A percentile compares a stretch with the other conserved stretches of the same genome.
phyloP scores from a whole-genome alignment of 2,113 vertebrate species.

The Chitala chitala region DNA sequence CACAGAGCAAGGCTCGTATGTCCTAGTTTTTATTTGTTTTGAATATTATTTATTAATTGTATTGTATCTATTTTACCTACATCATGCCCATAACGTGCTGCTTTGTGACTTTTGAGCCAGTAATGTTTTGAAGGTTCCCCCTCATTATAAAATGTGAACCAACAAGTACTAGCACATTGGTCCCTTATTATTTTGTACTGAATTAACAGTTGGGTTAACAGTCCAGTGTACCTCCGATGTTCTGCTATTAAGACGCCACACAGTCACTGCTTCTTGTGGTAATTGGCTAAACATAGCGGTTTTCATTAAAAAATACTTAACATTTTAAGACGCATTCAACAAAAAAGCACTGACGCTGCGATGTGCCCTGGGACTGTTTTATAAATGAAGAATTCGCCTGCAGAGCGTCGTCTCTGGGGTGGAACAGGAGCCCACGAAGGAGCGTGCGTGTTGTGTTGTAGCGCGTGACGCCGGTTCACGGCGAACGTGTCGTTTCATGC shows the following conservation, averaged over 20 bases:
- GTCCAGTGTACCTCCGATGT: constrained; percentile 75
- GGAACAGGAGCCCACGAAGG: constrained; percentile 47
- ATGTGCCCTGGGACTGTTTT: constrained; percentile 46
- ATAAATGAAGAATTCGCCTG: constrained; percentile 24
- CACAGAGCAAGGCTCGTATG: no score
- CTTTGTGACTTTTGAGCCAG: constrained; percentile 81
- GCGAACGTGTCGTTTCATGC: constrained; percentile 65
- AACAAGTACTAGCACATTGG: constrained; percentile 73
- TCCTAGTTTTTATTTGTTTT: constrained; percentile 66
- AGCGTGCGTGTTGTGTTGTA: constrained; percentile 46
- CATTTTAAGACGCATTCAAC: constrained; percentile 19
- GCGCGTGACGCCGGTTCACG: constrained; percentile 65
- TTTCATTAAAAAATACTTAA: constrained; percentile 39
- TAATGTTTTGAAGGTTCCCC: constrained; percentile 65
- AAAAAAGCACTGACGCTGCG: constrained; percentile 47
- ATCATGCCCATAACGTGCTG: constrained; percentile 74
- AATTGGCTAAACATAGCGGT: constrained; percentile 49
- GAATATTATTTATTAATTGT: constrained; percentile 49
- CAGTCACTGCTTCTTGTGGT: constrained; percentile 56
- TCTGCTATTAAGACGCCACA: constrained; percentile 66
- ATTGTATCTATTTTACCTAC: constrained; percentile 86
- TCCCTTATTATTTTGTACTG: constrained; percentile 55
- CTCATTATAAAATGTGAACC: constrained; percentile 62
- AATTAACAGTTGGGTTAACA: constrained; percentile 71
- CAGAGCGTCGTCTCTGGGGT: constrained; percentile 22